Evolutionary conservation across 92 coral and sea anemone genomes (phyloP), one percentile per base, ranked within the genome.

Genomic region (Plumapathes pennacea): DNA sequence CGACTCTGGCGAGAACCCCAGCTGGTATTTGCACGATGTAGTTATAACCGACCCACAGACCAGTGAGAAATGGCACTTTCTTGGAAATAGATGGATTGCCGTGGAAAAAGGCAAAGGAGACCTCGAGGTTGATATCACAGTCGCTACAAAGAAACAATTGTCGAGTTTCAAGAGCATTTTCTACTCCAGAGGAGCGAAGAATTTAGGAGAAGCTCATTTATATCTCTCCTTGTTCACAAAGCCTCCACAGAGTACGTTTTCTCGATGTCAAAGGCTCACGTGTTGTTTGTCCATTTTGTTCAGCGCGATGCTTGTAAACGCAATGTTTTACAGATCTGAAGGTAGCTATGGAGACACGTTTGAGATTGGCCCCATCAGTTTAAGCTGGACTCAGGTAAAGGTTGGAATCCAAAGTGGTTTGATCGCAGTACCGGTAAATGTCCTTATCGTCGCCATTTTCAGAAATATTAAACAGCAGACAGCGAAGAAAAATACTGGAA

Each of bases 321-420:
- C 95, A 10, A 87, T 87, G 95, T 87, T 87, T 41, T 87, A 87
- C 66, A 85, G 83, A 33, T 83, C 77, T 27, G 90, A 74, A 22
- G 54, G 61, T n/a, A 53, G 54, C 4, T 80, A 75, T 23, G 76
- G 70, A 46, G 89, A 86, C 42, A 57, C 89, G 1, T 86, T 86
- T 48, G 72, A 66, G 49, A 57, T 86, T 26, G 95, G 95, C 2
- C 95, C 95, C 11, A 61, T 87, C 57, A 68, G 62, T 48, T 55
- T 87, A 68, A 87, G 95, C 64, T 84, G 86, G 90, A 83, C 72
- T 5, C 95, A 87, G 57, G 78, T 87, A 9, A 77, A 77, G 51
- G 84, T 87, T 23, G 95, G 95, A 32, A 84, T 87, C 33, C 90
- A 84, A 51, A 87, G 95, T 59, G 78, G 95, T 27, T 49, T 84